phyloP scores from a whole-genome alignment of 2,888 invertebrate species.

The Rhagonycha lutea region DNA sequence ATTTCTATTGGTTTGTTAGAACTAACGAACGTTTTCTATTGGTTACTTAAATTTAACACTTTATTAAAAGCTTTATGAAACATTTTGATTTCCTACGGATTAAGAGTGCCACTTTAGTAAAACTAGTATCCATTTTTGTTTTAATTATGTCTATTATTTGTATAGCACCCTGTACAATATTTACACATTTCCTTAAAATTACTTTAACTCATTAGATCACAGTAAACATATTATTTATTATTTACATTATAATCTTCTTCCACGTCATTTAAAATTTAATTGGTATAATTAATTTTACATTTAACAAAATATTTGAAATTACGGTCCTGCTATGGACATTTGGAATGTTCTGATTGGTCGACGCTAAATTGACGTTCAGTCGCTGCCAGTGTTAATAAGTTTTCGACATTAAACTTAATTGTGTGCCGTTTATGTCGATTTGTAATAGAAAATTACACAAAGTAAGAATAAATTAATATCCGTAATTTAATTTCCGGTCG shows the following conservation, averaged over 20 bases:
- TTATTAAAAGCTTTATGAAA: no score
- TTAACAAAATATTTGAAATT: not conserved
- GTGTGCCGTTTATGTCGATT: constrained; percentile 5
- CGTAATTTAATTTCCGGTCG: not conserved
- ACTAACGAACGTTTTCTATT: no score
- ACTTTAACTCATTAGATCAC: no score
- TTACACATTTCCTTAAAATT: no score
- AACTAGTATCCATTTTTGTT: no score
- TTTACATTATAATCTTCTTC: not conserved
- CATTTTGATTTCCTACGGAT: no score
- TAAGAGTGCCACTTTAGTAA: no score
- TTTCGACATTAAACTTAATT: not conserved
- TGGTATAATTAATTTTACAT: not conserved
- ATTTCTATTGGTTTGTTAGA: no score
- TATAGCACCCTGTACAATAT: not conserved
- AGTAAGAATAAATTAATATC: not conserved
- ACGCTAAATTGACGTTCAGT: constrained; percentile 10
- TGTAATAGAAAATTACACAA: not conserved
- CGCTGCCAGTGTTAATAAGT: constrained; percentile 6
- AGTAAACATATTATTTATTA: no score
- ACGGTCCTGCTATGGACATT: constrained; percentile 34
- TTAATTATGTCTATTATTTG: not conserved
- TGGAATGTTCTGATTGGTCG: constrained; percentile 41
- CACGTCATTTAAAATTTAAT: not conserved
- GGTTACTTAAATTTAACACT: no score